Evolutionary conservation across 2,888 invertebrate genomes (phyloP), one percentile per base, ranked within the genome.

Genomic region (Pimpla rufipes): DNA sequence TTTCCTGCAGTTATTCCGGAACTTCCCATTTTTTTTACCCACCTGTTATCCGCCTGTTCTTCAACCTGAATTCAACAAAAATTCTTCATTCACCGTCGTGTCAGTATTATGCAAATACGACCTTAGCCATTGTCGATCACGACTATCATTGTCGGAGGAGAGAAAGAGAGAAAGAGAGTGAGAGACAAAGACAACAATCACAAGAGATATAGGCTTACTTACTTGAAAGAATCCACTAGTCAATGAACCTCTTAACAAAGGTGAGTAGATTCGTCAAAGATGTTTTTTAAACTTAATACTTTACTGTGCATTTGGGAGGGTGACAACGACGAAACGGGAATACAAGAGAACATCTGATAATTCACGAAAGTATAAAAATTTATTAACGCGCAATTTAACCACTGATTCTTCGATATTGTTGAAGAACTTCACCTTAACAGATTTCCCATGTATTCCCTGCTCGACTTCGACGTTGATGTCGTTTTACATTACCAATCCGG

Each of bases 181-280:
- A 66, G 59, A 70, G 66, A 66, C 87, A 92, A 91, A 89, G 83
- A 90, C 93, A 88, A 87, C 92, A 90, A 90, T 91, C 89, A 90
- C 92, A 91, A 93, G 93, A 90, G 37, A 62, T 62, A 62, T 88
- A 91, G 91, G 91, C 90, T 93, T 91, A 91, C 92, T 92, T 92
- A 91, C 91, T 93, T 92, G 91, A 83, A 83, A 83, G 79, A 93
- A 92, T 90, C 91, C 91, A 88, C 92, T 92, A 92, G 88, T 88
- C 92, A 92, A 91, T 92, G 90, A 91, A 89, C 90, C 89, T 88
- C 90, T 88, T 87, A 85, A 87, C 87, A 83, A 88, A 93, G 93
- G 93, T 93, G 93, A 93, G 93, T 93, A 93, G 91, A 91, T 84
- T 90, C 89, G 89, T 91, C 90, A 90, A 92, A 90, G 92, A 90